These are phyloP conservation scores for Garrulus glandarius DNA, from an alignment of 2,797 vertebrate genomes.

Conservation along the genomic window DNA sequence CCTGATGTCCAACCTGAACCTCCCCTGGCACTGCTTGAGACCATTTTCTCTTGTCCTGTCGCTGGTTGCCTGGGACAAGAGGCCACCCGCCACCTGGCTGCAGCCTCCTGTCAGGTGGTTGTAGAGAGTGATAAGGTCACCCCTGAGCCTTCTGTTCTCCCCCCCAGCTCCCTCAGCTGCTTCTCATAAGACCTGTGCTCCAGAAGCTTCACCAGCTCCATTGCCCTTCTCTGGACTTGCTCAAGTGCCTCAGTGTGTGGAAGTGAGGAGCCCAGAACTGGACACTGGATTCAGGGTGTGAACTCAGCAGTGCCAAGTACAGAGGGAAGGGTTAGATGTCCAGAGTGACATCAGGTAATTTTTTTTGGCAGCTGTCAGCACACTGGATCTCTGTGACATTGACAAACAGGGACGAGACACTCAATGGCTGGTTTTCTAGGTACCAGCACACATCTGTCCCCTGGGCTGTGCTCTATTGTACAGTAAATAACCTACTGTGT, in stretches of 20 bases:
- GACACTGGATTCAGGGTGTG: neutral
- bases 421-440: accelerated
- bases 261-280: neutral
- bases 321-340: neutral
- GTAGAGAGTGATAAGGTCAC: no score
- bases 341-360: accelerated
- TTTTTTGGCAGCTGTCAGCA: neutral
- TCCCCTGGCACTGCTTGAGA: no score
- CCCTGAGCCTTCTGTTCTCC: neutral
- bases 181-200: neutral
- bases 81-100: neutral
- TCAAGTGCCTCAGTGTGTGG: accelerated
- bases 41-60: neutral
- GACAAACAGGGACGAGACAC: neutral
- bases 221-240: neutral
- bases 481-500: neutral
- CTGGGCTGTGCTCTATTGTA: neutral
- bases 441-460: neutral
- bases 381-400: accelerated
- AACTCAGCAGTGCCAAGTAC: neutral
- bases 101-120: neutral
- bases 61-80: neutral
- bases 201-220: neutral
- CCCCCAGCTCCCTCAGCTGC: neutral
- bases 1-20: neutral